Percentiles rank a stretch among this genome's conserved stretches.
Conservation (phyloP, 2,797 vertebrate genomes). For the Helostoma temminkii region DNA sequence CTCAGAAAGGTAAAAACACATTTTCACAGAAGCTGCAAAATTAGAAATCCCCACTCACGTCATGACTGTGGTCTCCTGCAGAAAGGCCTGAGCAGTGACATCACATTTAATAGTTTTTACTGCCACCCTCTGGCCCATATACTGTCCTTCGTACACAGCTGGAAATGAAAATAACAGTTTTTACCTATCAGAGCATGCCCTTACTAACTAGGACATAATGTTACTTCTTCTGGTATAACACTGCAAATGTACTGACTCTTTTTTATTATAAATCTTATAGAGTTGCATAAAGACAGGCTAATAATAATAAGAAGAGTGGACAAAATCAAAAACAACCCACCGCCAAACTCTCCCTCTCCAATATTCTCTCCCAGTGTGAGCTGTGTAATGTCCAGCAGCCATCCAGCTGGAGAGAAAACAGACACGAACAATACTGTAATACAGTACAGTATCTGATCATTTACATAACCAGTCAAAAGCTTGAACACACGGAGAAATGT, state of each 20-base stretch:
- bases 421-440: not conserved
- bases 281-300: not conserved
- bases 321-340: conserved; percentile 73
- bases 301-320: not conserved
- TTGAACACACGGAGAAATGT: too few species aligned
- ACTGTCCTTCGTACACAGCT: conserved; percentile 90
- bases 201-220: not conserved
- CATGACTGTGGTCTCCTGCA: conserved; percentile 92
- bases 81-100: conserved; percentile 91
- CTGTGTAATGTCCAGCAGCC: conserved; percentile 89
- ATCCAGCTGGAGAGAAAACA: conserved; percentile 84
- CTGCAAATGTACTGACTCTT: not conserved
- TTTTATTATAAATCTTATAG: not conserved
- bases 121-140: conserved; percentile 91
- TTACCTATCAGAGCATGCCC: not conserved
- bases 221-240: not conserved
- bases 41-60: conserved; percentile 83
- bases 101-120: conserved; percentile 95
- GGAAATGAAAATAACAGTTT: conserved; percentile 17
- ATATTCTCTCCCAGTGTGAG: conserved; percentile 87
- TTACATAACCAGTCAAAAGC: too few species aligned
- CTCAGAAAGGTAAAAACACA: not conserved
- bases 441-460: too few species aligned
- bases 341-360: conserved; percentile 92
- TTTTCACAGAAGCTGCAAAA: not conserved